phyloP scores from a whole-genome alignment of 2,797 vertebrate genomes.

The Pachyuromys duprasi region DNA sequence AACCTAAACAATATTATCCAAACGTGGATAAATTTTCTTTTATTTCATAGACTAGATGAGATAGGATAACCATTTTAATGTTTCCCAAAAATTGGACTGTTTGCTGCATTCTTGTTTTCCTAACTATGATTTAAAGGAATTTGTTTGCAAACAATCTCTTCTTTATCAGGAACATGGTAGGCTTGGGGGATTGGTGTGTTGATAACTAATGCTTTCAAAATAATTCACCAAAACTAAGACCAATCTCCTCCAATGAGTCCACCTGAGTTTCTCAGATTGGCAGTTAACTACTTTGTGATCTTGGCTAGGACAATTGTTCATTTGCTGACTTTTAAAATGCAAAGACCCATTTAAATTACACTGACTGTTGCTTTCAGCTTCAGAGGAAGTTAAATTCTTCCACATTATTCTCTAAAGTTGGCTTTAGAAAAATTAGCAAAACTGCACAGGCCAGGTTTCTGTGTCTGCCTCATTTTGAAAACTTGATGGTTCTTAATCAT shows the following conservation, averaged over 20 bases:
- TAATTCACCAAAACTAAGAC: neutral
- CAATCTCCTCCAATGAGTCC: neutral
- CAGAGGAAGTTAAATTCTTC: constrained; percentile 19
- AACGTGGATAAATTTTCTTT: constrained; percentile 27
- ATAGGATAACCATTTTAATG: constrained; percentile 39
- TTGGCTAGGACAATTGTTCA: neutral
- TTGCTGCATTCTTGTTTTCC: constrained; percentile 7
- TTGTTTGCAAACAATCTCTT: constrained; percentile 40
- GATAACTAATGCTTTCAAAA: neutral
- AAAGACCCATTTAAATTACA: neutral
- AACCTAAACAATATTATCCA: constrained; percentile 12
- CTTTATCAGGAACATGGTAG: neutral
- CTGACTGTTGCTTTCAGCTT: constrained; percentile 6
- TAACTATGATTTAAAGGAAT: constrained; percentile 44
- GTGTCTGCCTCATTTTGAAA: constrained; percentile 6
- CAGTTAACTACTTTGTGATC: neutral
- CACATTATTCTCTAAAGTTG: constrained; percentile 26
- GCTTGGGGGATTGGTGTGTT: too few relatives aligned
- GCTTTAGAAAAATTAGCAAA: constrained; percentile 51
- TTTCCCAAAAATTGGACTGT: neutral
- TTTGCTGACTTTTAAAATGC: neutral
- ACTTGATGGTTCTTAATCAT: constrained; percentile 22
- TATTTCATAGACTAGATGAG: constrained; percentile 42
- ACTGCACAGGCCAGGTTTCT: constrained; percentile 29
- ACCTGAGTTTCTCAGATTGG: neutral